Base-by-base conservation (phyloP, 2,888 invertebrate species). In the Nemapogon koenigi region DNA sequence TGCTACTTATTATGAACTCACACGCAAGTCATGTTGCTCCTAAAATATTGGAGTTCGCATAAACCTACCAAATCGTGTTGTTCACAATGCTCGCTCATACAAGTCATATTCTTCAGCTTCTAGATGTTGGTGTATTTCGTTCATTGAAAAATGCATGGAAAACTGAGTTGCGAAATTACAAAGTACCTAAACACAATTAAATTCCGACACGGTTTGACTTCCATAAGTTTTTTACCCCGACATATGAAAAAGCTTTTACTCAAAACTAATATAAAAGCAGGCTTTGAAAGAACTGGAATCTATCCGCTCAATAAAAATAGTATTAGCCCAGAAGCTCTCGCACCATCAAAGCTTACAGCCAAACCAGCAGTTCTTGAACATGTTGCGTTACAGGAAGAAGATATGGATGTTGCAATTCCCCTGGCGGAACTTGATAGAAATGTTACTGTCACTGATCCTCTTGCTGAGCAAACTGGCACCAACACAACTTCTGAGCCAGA, bases 1-100 rank as follows among this genome's bases (percentile, higher is more conserved):
- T 46, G 16, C 31, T 49, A 16, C 36, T 51, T 22, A 43, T 48
- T 22, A 46, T 49, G 47, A 44, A 49, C 40, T 49, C 45, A 33
- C 48, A 47, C 45, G 44, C 44, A 18, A 43, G 43, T 33, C 46
- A 50, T 29, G 39, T 49, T 27, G 31, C 37, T 16, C 42, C 45
- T 37, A n/a, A 44, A 25, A 42, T 46, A 25, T 27, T 47, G 27
- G 35, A 40, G 10, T 41, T 35, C 31, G 42, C 44, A 19, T 40
- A 27, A 41, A 36, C 39, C 11, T 35, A 44, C 26, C 36, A 47
- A 13, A 45, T 49, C 17, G 19, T 45, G 28, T 38, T 49, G 32
- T 46, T 49, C 39, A 49, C 48, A 11, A 41, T 49, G 35, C 48
- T 46, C 33, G 42, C 47, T 18, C 47, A 48, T 26, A 44, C 43